Evolutionary conservation across 2,113 vertebrate genomes (phyloP).

Genomic region (Takifugu bimaculatus): DNA sequence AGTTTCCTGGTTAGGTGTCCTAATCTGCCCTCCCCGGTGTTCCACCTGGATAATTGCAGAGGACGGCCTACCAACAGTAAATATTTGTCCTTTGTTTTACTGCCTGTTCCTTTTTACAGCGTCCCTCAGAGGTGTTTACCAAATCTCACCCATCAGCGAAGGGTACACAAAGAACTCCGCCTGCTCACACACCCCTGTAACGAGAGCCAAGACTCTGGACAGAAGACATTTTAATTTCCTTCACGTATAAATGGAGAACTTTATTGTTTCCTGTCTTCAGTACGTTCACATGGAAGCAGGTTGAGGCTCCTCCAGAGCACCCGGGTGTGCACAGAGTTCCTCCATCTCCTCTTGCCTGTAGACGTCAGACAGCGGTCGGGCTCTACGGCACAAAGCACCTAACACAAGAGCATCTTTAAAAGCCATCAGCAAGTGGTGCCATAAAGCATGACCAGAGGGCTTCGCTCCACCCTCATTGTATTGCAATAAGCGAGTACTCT

Average conservation of each 20-base stretch:
- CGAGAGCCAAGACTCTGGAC: background rate
- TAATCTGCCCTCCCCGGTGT: conserved; percentile 19
- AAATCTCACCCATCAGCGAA: conserved; percentile 26
- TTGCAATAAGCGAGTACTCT: conserved; percentile 53
- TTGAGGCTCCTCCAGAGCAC: background rate
- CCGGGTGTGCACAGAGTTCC: conserved; percentile 1
- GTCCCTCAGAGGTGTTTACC: conserved; percentile 22
- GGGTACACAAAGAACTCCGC: conserved; percentile 10
- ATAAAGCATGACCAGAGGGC: conserved; percentile 45
- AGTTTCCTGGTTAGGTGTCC: conserved; percentile 13
- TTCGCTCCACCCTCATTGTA: conserved; percentile 46
- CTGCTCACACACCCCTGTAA: background rate
- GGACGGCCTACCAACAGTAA: background rate
- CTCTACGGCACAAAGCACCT: conserved; percentile 36
- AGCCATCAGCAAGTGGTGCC: conserved; percentile 63
- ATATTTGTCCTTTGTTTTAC: background rate
- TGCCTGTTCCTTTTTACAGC: conserved; percentile 5
- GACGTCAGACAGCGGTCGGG: no score
- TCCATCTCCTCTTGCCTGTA: conserved; percentile 13
- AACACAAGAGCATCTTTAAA: conserved; percentile 49
- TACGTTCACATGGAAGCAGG: conserved; percentile 12
- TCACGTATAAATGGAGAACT: conserved; percentile 7
- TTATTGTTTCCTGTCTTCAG: background rate
- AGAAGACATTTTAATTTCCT: conserved; percentile 9
- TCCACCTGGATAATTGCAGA: conserved; percentile 6